These are phyloP conservation scores for Notothenia coriiceps DNA, from an alignment of 2,113 vertebrate genomes.

Conservation along the genomic window DNA sequence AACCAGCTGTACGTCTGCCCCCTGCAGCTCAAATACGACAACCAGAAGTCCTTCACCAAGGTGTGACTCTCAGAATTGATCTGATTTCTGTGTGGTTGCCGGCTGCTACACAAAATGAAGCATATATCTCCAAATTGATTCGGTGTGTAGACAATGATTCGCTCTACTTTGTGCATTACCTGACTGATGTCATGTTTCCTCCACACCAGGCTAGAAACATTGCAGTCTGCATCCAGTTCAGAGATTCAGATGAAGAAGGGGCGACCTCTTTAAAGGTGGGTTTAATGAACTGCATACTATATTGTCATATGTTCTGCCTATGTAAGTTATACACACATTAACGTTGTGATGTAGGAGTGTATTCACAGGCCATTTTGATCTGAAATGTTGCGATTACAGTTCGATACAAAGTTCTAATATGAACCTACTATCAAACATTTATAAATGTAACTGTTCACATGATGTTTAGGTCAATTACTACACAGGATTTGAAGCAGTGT, in stretches of 20 bases:
- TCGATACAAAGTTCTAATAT: no score
- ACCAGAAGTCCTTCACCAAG: constrained; percentile 98
- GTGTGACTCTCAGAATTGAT: constrained; percentile 70
- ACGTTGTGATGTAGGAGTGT: no score
- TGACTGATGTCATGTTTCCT: neutral
- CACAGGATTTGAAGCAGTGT: neutral
- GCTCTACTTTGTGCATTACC: neutral
- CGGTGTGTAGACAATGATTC: rapidly evolving
- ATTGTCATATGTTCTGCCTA: neutral
- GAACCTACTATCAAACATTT: neutral
- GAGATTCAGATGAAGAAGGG: constrained; percentile 93
- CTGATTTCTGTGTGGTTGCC: neutral
- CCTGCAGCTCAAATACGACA: constrained; percentile 95
- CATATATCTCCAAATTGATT: no score
- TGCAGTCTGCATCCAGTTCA: constrained; percentile 93
- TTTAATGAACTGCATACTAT: neutral
- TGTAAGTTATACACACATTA: neutral
- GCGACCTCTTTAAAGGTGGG: constrained; percentile 88
- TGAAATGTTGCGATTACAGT: neutral
- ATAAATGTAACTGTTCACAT: neutral
- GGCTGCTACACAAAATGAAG: neutral
- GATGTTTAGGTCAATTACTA: neutral
- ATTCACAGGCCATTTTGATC: neutral
- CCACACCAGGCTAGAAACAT: constrained; percentile 92
- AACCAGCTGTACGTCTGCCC: constrained; percentile 96